A percentile compares a stretch with the other conserved stretches of the same genome.
These are phyloP conservation scores for Corythornis leucogaster DNA, from an alignment of 2,797 vertebrate species.

Conservation along the genomic window DNA sequence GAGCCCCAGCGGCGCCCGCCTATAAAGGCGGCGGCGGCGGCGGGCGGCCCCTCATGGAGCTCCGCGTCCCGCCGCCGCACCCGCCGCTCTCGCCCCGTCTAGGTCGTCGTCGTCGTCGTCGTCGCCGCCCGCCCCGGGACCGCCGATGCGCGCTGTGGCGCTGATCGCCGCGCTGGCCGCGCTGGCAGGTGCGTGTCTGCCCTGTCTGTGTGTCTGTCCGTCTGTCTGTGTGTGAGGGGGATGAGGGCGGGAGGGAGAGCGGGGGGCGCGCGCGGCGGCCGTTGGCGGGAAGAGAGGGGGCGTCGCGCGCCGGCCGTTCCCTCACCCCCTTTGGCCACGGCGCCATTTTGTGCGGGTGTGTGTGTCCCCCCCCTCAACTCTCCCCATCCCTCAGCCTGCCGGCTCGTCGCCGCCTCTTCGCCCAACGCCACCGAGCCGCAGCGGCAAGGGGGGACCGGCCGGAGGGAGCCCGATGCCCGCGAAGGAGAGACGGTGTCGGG, in stretches of 20 bases:
- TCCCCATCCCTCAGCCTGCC: neutral
- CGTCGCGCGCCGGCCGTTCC: too few relatives aligned
- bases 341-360: neutral
- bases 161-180: slow-evolving; percentile 39
- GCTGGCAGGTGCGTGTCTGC: slow-evolving; percentile 62
- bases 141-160: slow-evolving; percentile 7
- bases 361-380: too few relatives aligned
- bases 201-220: too few relatives aligned
- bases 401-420: neutral
- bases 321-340: neutral
- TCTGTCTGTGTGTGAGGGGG: too few relatives aligned
- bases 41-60: neutral
- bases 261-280: neutral
- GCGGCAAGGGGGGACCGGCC: neutral
- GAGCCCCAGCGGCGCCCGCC: neutral
- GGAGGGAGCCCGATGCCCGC: neutral
- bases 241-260: neutral
- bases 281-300: neutral
- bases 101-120: too few relatives aligned
- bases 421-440: slow-evolving; percentile 43
- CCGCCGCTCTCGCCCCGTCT: too few relatives aligned
- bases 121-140: neutral
- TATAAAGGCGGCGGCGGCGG: neutral
- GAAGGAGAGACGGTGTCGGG: neutral
- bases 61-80: neutral